Conservation (phyloP, 2,113 vertebrate species). For the Rhadina sibilatrix region DNA sequence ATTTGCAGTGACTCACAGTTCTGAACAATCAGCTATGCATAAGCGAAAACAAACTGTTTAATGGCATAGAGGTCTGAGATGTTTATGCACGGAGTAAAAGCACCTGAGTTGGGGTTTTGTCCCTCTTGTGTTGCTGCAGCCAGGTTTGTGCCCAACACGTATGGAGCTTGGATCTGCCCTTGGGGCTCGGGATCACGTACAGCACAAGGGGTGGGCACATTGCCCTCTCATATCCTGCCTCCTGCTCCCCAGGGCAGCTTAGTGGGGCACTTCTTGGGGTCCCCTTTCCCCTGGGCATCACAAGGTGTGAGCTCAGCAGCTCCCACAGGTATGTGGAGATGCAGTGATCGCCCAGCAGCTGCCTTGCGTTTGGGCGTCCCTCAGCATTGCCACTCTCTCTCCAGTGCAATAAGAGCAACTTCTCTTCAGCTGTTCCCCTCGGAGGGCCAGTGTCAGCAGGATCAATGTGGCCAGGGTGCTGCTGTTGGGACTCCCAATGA, state of each 20-base stretch:
- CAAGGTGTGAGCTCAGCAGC: background rate
- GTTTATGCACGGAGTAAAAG: background rate
- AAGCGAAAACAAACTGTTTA: conserved; percentile 63
- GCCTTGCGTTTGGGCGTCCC: background rate
- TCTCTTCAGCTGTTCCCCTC: rapidly evolving
- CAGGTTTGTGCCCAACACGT: background rate
- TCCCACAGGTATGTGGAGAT: background rate
- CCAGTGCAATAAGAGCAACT: background rate
- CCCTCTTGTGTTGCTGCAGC: background rate
- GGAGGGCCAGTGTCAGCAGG: rapidly evolving
- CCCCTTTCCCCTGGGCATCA: background rate
- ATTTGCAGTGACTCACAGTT: conserved; percentile 68
- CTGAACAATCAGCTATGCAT: conserved; percentile 66
- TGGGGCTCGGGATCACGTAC: rapidly evolving
- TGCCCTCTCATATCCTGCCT: background rate
- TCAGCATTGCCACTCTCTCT: rapidly evolving
- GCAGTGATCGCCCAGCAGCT: background rate
- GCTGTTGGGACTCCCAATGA: rapidly evolving
- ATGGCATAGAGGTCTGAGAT: conserved; percentile 10
- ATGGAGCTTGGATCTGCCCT: rapidly evolving
- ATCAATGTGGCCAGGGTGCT: rapidly evolving
- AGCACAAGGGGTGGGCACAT: rapidly evolving
- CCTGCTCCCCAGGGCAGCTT: background rate
- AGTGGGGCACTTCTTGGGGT: rapidly evolving
- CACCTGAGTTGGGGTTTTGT: background rate